Evolutionary conservation across 1,140 invertebrate species (phyloP), one percentile per base, ranked within the genome.

Genomic region (Sycophila sp.): DNA sequence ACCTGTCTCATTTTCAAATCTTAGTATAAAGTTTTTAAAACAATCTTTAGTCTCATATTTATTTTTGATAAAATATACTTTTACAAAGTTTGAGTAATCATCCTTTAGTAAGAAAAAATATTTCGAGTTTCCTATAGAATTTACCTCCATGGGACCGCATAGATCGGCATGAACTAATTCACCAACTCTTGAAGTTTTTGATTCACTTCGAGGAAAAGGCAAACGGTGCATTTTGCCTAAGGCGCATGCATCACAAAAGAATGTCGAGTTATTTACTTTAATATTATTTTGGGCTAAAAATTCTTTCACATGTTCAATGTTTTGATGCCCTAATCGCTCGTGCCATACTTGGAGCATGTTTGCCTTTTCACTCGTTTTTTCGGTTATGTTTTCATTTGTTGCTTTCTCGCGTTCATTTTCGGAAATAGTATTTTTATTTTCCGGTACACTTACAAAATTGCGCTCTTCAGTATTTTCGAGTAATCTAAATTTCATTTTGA

Each of bases 241-340:
- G 42, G 81, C 76, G 69, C 83, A 86, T 38, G 72, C 77, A 56
- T 86, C 81, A 71, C 80, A 84, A 0, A 80, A 56, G 15, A 69
- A 63, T 0, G 79, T 47, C 10, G 72, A 36, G 28, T 60, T 36
- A 34, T 73, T 69, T 5, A 79, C 55, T 26, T 76, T 19, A 67
- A 81, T 75, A 10, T 79, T 77, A 24, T 76, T 72, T 67, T 75
- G 74, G 42, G 63, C 45, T 19, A 85, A 58, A 13, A 80, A 67
- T 5, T 73, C 53, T 74, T 77, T 82, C 0, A 85, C 77, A 10
- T 81, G 76, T 24, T 67, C 38, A 13, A 79, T 71, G 69, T 85
- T 86, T 70, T 85, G 81, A 72, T 87, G 84, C 2, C 74, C 81
- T 24, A 87, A 60, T 38, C 72, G 77, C 74, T 82, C 65, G 65